A percentile compares a stretch with the other conserved stretches of the same genome.
Evolutionary conservation across 2,888 invertebrate genomes (phyloP).

Genomic region (Hypena proboscidalis): DNA sequence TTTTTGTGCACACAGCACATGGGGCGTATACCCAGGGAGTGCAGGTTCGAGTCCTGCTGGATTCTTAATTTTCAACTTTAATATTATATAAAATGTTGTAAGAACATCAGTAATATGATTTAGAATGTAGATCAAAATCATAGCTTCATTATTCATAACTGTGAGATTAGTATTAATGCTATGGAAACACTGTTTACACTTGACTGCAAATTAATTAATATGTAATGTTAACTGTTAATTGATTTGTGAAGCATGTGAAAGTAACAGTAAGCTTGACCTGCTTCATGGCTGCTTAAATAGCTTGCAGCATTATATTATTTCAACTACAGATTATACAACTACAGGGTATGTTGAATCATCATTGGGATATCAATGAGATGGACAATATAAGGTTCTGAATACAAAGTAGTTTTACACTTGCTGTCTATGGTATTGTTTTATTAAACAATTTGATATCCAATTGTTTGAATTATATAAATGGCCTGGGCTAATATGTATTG

Average conservation of each 20-base stretch:
- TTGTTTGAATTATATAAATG: not conserved
- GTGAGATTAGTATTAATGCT: slow-evolving; percentile 46
- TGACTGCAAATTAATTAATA: slow-evolving; percentile 54
- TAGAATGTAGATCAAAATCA: slow-evolving; percentile 12
- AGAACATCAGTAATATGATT: not conserved
- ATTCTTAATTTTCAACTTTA: no score
- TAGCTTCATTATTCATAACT: slow-evolving; percentile 44
- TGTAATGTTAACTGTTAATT: slow-evolving; percentile 59
- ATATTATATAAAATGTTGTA: no score
- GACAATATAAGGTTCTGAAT: slow-evolving; percentile 32
- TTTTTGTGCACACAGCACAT: no score
- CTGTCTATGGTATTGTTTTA: slow-evolving; percentile 6
- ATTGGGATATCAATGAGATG: slow-evolving; percentile 42
- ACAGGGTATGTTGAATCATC: slow-evolving; percentile 43
- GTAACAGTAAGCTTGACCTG: slow-evolving; percentile 51
- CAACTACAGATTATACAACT: slow-evolving; percentile 34
- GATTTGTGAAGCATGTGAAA: slow-evolving; percentile 64
- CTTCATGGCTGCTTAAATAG: slow-evolving; percentile 37
- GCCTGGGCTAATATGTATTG: not conserved
- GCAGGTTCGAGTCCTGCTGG: no score
- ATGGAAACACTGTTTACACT: slow-evolving; percentile 42
- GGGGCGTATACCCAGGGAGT: no score
- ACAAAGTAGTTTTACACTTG: slow-evolving; percentile 32
- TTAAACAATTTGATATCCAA: not conserved
- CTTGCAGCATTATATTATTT: slow-evolving; percentile 22